Percentiles rank a stretch among this genome's conserved stretches.
Conservation (phyloP, 2,113 vertebrate species). For the Gracilinanus agilis region DNA sequence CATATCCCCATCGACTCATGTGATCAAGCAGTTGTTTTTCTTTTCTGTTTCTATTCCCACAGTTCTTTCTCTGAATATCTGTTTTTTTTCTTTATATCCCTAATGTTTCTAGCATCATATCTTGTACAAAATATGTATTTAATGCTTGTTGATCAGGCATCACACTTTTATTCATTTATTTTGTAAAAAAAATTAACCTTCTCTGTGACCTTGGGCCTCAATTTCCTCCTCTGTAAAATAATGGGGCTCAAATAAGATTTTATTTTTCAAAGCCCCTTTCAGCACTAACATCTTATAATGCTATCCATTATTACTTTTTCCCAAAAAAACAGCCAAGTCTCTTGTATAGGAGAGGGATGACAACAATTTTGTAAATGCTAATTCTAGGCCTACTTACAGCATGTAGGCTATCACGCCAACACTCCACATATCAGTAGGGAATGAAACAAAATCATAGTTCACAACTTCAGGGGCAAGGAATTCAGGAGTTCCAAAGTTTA, state of each 20-base stretch:
- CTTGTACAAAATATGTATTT: background rate
- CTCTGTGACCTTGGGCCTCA: background rate
- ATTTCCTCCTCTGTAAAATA: background rate
- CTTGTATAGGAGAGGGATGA: background rate
- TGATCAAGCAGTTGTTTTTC: too few species aligned
- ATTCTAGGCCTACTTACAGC: constrained; percentile 90
- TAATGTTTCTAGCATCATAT: background rate
- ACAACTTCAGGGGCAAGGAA: constrained; percentile 98
- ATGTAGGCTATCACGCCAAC: constrained; percentile 97
- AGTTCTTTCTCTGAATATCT: too few species aligned
- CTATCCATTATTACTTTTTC: constrained; percentile 4
- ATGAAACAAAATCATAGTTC: constrained; percentile 98
- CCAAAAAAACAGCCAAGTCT: background rate
- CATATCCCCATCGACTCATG: too few species aligned
- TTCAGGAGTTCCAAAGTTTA: constrained; percentile 98
- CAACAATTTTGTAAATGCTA: constrained; percentile 24
- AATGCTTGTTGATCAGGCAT: background rate
- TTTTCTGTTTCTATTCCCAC: too few species aligned
- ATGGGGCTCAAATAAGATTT: background rate
- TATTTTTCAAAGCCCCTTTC: background rate
- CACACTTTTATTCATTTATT: background rate
- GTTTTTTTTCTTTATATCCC: background rate
- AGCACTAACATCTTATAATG: background rate
- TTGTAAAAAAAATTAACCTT: background rate
- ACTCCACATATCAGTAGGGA: constrained; percentile 99